Evolutionary conservation across 2,113 vertebrate genomes (phyloP).

Genomic region (Pelusios castaneus): DNA sequence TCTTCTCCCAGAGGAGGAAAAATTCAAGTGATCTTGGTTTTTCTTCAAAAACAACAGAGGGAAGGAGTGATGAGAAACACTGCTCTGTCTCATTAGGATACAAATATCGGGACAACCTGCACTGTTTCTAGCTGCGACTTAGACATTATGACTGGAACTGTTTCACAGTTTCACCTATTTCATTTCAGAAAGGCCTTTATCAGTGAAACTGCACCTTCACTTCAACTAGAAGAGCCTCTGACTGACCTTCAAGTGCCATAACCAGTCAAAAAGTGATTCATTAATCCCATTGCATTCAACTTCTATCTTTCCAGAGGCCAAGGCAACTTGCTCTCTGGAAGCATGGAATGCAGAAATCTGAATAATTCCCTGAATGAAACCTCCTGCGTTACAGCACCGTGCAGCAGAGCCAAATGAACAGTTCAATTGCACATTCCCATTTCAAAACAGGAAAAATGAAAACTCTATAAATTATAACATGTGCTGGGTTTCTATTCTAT

Average conservation of each 20-base stretch:
- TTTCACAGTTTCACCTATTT: not conserved
- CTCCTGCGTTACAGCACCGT: conserved; percentile 36
- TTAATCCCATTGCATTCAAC: not conserved
- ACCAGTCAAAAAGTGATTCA: not conserved
- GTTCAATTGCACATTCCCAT: conserved; percentile 68
- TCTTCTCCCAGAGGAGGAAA: no score
- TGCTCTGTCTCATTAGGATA: not conserved
- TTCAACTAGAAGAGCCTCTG: not conserved
- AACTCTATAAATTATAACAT: conserved; percentile 52
- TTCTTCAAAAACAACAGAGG: not conserved
- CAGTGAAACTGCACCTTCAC: not conserved
- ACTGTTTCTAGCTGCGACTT: conserved; percentile 2
- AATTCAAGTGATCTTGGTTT: not conserved
- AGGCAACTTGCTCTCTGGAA: not conserved
- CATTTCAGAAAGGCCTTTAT: not conserved
- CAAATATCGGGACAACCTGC: conserved; percentile 24
- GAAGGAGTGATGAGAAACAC: conserved; percentile 44
- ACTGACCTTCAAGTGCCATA: not conserved
- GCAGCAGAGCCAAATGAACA: conserved; percentile 27
- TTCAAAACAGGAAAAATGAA: conserved; percentile 60
- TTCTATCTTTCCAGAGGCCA: conserved; percentile 11
- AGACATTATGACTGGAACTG: conserved; percentile 2
- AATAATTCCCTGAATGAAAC: not conserved
- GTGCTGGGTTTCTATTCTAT: conserved; percentile 57
- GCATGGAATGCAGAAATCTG: not conserved